Base-by-base conservation (phyloP, 2,113 vertebrate genomes). In the Plotosus lineatus region DNA sequence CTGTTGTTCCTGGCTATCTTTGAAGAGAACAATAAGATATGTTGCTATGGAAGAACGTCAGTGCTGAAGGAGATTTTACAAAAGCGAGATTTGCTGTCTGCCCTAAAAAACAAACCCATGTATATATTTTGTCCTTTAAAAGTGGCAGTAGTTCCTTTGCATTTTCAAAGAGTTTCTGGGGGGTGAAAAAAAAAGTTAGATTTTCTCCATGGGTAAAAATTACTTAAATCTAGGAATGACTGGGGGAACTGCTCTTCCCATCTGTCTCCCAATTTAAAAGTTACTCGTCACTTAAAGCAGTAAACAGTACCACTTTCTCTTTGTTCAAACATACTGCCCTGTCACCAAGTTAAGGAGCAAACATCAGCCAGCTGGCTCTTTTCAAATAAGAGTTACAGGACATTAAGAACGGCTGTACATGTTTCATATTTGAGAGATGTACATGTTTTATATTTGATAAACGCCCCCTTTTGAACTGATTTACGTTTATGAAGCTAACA, bases 401-500 rank as follows among this genome's bases (percentile, higher is more conserved):
- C 44, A 6, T 72, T 44, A 69, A 21, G 42, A 28, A 28, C n/a
- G 8, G 8, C 26, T 55, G 9, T 53, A 74, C 23, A n/a, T 63
- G 6, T 21, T 65, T 71, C 65, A 69, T 80, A 75, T 81, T 81
- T 58, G 23, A 72, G 10, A 69, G 3, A 4, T 17, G 7, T 33
- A 69, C 4, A 4, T 17, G 7, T 33, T 72, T 36, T 46, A 61
- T 61, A 5, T 50, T 28, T 53, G n/a, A 5, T 31, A 42, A 65
- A 58, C 66, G 72, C 79, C 72, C 66, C 53, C 50, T 40, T 9
- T 28, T 15, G 6, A 28, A 23, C 40, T 5, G 23, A 65, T 28
- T 40, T 42, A 14, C 51, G n/a, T 72, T 23, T 9, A 56, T 4
- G 50, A 38, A 19, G 19, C 42, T 68, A 33, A 68, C 3, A 42